Percentiles rank a stretch among this genome's conserved stretches.
These are phyloP conservation scores for Rhabdomys dilectus DNA, from an alignment of 2,113 vertebrate species.

Conservation along the genomic window DNA sequence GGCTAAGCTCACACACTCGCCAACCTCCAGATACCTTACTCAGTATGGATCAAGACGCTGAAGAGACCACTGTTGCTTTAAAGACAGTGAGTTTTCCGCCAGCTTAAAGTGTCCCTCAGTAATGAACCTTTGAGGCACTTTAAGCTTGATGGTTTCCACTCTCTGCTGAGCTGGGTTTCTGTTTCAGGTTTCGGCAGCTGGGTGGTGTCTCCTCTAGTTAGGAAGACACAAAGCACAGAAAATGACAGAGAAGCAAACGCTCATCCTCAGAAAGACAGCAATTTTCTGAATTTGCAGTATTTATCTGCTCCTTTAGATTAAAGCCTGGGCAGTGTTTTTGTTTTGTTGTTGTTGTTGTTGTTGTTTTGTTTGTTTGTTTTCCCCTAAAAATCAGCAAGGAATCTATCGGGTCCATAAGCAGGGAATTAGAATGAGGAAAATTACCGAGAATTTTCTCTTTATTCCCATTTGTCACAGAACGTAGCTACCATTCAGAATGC, in stretches of 20 bases:
- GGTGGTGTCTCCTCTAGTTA: not conserved
- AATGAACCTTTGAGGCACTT: slow-evolving; percentile 44
- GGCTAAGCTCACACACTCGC: not conserved
- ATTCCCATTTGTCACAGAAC: slow-evolving; percentile 35
- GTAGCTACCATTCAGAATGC: not conserved
- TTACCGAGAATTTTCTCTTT: not conserved
- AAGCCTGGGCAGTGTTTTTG: not conserved
- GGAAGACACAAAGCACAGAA: slow-evolving; percentile 43
- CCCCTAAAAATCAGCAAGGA: slow-evolving; percentile 52
- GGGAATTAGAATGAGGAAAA: slow-evolving; percentile 25
- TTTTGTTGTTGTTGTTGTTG: too few relatives aligned
- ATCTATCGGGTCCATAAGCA: not conserved
- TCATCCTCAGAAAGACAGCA: not conserved
- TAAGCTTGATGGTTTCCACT: slow-evolving; percentile 10
- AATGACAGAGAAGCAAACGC: slow-evolving; percentile 15
- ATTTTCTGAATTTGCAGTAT: slow-evolving; percentile 35
- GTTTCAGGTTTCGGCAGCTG: not conserved
- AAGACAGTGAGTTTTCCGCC: slow-evolving; percentile 48
- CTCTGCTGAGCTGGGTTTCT: slow-evolving; percentile 24
- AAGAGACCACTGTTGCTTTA: not conserved
- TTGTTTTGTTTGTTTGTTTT: too few relatives aligned
- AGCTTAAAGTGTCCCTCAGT: slow-evolving; percentile 1
- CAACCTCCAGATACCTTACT: not conserved
- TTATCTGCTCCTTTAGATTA: not conserved
- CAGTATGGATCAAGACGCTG: not conserved